Base-by-base conservation (phyloP, 1,140 invertebrate genomes). In the Bicyclus anynana region DNA sequence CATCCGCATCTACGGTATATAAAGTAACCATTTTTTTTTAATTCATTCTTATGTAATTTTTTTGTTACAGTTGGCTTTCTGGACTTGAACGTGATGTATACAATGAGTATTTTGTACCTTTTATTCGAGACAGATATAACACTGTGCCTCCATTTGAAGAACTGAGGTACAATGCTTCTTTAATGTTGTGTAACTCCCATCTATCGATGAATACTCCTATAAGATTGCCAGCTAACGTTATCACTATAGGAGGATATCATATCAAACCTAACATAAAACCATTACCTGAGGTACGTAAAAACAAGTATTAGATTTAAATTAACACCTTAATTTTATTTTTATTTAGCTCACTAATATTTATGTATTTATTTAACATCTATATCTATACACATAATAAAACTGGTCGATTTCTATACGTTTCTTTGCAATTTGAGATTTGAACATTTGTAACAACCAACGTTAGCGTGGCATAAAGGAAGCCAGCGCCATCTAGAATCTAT, bases 191-290 rank as follows among this genome's bases (percentile, higher is more conserved):
- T 13, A 68, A 65, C 44, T 65, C 66, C 0, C 66, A 68, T 14
- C 35, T 62, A 0, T 68, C 66, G 0, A 21, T 65, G 44, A 59
- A 62, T 13, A 10, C 16, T n/a, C 38, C 62, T 16, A 26, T 26
- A 0, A 40, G 47, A 26, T 29, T 62, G 10, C 66, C 66, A 2
- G 50, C 54, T 16, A 68, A 44, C n/a, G 54, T 60, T 12, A 51
- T 58, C 4, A 29, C 61, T n/a, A 64, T 67, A 33, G 65, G 65
- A 12, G 65, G 66, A 12, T 65, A 59, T 29, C 62, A 65, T 46
- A 62, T 68, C 5, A 27, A 62, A 37, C 7, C 35, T 17, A 26
- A 46, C 9, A 35, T 65, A 7, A 53, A 65, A 17, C 55, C 62
- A 14, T 52, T 68, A 16, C 55, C 62, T 4, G 5, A 65, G 51